Evolutionary conservation across 2,797 vertebrate genomes (phyloP).

Genomic region (Halcyon smyrnensis): DNA sequence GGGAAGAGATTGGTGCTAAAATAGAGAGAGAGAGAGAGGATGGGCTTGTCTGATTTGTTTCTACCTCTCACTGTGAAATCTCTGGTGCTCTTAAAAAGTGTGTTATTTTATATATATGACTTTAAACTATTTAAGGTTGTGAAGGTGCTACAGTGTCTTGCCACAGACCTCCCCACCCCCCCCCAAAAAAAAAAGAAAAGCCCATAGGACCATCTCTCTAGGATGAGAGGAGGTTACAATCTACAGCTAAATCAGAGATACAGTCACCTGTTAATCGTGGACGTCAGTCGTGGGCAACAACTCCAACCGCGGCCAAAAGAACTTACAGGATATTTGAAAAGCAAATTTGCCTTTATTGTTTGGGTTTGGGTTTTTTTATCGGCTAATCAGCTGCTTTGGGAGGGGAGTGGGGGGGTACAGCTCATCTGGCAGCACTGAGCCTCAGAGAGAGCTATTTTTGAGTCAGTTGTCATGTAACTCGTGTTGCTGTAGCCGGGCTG

Average conservation of each 20-base stretch:
- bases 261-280: slow-evolving; percentile 17
- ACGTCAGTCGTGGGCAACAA: background rate
- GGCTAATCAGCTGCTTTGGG: slow-evolving; percentile 59
- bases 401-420: slow-evolving; percentile 25
- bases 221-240: slow-evolving; percentile 44
- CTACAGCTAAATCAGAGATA: slow-evolving; percentile 73
- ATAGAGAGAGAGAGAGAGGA: slow-evolving; percentile 33
- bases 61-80: slow-evolving; percentile 91
- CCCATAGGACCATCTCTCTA: background rate
- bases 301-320: slow-evolving; percentile 7
- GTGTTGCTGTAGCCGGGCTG: background rate
- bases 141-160: slow-evolving; percentile 82
- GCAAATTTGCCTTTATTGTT: background rate
- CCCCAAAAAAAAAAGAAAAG: background rate
- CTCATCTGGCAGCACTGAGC: slow-evolving; percentile 21
- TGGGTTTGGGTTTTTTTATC: background rate
- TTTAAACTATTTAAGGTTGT: slow-evolving; percentile 84
- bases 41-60: slow-evolving; percentile 65
- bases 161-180: slow-evolving; percentile 39
- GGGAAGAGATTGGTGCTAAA: slow-evolving; percentile 70
- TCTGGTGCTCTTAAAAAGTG: slow-evolving; percentile 78
- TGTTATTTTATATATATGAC: slow-evolving; percentile 77
- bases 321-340: background rate
- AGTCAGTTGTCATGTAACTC: background rate
- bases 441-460: background rate